Percentiles rank a stretch among this genome's conserved stretches.
phyloP scores from a whole-genome alignment of 2,888 invertebrate species.

The Drosophila cognata region DNA sequence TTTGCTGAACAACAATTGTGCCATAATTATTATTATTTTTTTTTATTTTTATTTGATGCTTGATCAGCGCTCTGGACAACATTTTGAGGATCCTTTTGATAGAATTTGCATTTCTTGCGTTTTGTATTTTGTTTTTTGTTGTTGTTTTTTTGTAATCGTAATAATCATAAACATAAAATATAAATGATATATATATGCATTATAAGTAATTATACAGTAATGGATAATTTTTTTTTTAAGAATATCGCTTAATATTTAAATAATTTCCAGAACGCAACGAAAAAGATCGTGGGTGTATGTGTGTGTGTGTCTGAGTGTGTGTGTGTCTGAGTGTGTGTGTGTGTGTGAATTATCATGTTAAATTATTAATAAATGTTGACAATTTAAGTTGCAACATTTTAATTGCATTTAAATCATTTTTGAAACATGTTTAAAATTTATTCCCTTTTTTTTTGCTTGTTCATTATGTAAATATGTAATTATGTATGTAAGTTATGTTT shows the following conservation, averaged over 20 bases:
- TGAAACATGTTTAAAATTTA: slow-evolving; percentile 23
- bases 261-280: slow-evolving; percentile 83
- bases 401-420: slow-evolving; percentile 17
- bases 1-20: slow-evolving; percentile 49
- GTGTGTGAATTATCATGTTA: slow-evolving; percentile 52
- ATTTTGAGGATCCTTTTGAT: slow-evolving; percentile 63
- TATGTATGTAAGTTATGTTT: slow-evolving; percentile 21
- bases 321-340: slow-evolving; percentile 34
- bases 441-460: slow-evolving; percentile 17
- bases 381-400: slow-evolving; percentile 50
- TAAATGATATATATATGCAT: slow-evolving; percentile 65
- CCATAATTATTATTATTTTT: slow-evolving; percentile 4
- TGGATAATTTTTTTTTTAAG: slow-evolving; percentile 68
- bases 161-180: slow-evolving; percentile 72
- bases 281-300: slow-evolving; percentile 59
- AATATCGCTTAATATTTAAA: slow-evolving; percentile 81
- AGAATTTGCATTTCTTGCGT: slow-evolving; percentile 67
- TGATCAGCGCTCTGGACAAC: slow-evolving; percentile 59
- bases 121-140: slow-evolving; percentile 20
- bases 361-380: slow-evolving; percentile 43
- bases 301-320: slow-evolving; percentile 40
- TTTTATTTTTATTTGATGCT: slow-evolving; percentile 27
- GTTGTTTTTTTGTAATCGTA: slow-evolving; percentile 4
- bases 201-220: slow-evolving; percentile 77
- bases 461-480: slow-evolving; percentile 12